phyloP scores from a whole-genome alignment of 2,888 invertebrate species.

The Epirrita christyi region DNA sequence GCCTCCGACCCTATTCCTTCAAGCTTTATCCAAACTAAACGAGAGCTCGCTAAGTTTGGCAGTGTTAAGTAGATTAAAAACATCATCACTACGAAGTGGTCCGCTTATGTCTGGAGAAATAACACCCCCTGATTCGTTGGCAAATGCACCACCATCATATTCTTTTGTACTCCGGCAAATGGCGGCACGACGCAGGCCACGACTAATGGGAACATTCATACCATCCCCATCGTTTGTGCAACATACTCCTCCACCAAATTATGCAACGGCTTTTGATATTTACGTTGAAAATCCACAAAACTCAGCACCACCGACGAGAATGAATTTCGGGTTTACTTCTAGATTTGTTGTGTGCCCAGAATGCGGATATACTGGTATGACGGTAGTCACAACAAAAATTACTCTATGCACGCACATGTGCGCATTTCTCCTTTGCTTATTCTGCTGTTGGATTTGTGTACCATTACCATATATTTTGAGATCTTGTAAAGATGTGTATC shows the following conservation, averaged over 20 bases:
- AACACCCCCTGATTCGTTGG: constrained; percentile 68
- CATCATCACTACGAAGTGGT: constrained; percentile 25
- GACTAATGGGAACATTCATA: constrained; percentile 74
- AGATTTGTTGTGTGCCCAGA: constrained; percentile 68
- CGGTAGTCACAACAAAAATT: constrained; percentile 60
- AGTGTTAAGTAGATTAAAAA: constrained; percentile 43
- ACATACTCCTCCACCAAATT: constrained; percentile 74
- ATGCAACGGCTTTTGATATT: constrained; percentile 74
- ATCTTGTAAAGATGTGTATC: constrained; percentile 79
- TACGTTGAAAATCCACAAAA: constrained; percentile 63
- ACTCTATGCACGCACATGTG: constrained; percentile 75
- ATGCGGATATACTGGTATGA: constrained; percentile 72
- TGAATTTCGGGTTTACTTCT: constrained; percentile 67
- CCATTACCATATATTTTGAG: constrained; percentile 72
- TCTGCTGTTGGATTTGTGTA: constrained; percentile 77
- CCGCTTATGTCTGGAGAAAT: constrained; percentile 48
- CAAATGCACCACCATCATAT: constrained; percentile 75
- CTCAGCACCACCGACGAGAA: constrained; percentile 57
- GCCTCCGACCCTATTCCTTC: constrained; percentile 63
- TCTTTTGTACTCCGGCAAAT: constrained; percentile 75
- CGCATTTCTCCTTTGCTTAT: constrained; percentile 67
- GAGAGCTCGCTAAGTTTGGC: constrained; percentile 54
- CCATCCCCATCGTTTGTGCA: constrained; percentile 75
- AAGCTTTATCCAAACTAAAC: constrained; percentile 65
- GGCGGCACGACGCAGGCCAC: constrained; percentile 62